Evolutionary conservation across 2,888 invertebrate genomes (phyloP), one percentile per base, ranked within the genome.

Genomic region (Heliconius charithonia): DNA sequence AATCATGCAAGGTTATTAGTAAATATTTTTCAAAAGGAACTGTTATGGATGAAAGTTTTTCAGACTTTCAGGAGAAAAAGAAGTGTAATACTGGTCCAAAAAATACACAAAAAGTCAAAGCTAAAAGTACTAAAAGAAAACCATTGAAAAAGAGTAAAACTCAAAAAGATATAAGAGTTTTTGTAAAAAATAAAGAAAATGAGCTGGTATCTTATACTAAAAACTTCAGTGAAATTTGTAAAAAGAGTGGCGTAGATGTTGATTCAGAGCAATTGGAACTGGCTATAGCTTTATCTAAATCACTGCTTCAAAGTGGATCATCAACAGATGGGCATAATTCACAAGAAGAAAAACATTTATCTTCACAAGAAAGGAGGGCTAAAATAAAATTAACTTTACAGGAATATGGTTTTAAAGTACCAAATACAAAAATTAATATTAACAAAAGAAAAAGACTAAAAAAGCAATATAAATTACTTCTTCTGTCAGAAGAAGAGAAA

Each of bases 261-360:
- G 96, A 96, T 90, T 91, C 96, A 0, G 96, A 97, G 84, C 96
- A 97, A 83, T 89, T 97, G 81, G 96, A 97, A 87, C 85, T 97
- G 88, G 97, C 97, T 67, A 92, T 97, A 83, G 96, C 96, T 22
- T 87, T 97, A 79, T 97, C 97, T 4, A 96, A 95, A 86, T 97
- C 97, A 0, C 86, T 95, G 7, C 87, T 92, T n/a, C 37, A 67
- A 13, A 41, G 25, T 41, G 67, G 13, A n/a, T 82, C 84, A 63
- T 59, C 77, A 62, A 76, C 73, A 79, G 79, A 29, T 66, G 72
- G 84, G 41, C 66, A 69, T 79, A 82, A 75, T 76, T 72, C 59
- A 25, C 27, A 81, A 76, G 83, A 83, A 74, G 82, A 62, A 65
- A 83, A 84, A 69, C 70, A 85, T n/a, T 78, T 86, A 66, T 86